These are phyloP conservation scores for Brotula barbata DNA, from an alignment of 2,797 vertebrate genomes.

Conservation along the genomic window DNA sequence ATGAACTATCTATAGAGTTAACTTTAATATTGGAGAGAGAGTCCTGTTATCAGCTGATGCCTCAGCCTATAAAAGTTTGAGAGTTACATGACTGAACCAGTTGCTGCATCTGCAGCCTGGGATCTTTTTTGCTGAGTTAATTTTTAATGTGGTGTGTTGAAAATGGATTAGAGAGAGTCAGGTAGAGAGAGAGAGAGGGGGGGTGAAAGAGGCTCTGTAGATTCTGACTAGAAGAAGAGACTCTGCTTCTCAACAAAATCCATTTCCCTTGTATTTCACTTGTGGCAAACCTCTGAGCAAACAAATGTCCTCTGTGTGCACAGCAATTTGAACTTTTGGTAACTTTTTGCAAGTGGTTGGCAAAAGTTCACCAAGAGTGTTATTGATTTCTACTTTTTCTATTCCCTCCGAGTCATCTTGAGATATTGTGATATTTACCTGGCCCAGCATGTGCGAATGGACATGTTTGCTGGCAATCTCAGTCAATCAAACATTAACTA, in stretches of 20 bases:
- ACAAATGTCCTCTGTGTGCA: slow-evolving; percentile 7
- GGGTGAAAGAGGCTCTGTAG: background rate
- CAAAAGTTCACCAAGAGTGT: slow-evolving; percentile 12
- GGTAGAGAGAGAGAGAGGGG: background rate
- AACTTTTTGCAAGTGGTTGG: slow-evolving; percentile 38
- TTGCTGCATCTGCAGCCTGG: background rate
- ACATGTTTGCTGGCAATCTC: slow-evolving; percentile 13
- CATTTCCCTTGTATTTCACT: slow-evolving; percentile 4
- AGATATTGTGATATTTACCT: slow-evolving; percentile 20
- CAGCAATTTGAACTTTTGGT: slow-evolving; percentile 21
- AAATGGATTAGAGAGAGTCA: slow-evolving; percentile 9
- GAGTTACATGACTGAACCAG: slow-evolving; percentile 3
- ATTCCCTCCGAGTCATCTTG: slow-evolving; percentile 13
- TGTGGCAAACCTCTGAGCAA: slow-evolving; percentile 11
- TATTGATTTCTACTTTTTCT: slow-evolving; percentile 35
- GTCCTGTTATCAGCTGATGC: background rate
- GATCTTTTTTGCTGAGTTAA: slow-evolving; percentile 5
- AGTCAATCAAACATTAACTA: slow-evolving; percentile 24
- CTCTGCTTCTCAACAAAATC: slow-evolving; percentile 24
- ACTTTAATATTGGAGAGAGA: no score
- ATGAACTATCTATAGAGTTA: background rate
- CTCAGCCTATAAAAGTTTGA: background rate
- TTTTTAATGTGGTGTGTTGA: slow-evolving; percentile 19
- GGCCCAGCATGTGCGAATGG: background rate
- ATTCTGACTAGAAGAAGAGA: background rate